Evolutionary conservation across 35 echinoderm and acorn worm genomes (phyloP).

Genomic region (Ophioderma brevispina): DNA sequence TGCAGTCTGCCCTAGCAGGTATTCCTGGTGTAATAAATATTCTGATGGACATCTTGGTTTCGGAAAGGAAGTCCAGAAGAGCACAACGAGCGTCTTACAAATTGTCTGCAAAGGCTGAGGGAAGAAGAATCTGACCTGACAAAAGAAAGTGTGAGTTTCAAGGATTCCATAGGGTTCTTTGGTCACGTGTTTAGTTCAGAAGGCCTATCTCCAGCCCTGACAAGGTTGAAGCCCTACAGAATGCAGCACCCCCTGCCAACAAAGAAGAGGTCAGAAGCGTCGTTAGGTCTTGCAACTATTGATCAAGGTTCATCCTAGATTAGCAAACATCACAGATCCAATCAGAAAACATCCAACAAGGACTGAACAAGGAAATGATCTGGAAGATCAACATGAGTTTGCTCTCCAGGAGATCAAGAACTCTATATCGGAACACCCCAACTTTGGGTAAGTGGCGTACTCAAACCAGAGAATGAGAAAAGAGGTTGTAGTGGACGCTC

Average conservation of each 20-base stretch:
- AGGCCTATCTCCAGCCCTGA: too few relatives aligned
- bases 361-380: conserved; percentile 24
- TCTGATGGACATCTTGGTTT: conserved; percentile 62
- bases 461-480: conserved; percentile 41
- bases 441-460: conserved; percentile 57
- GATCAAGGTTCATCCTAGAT: conserved; percentile 53
- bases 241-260: too few relatives aligned
- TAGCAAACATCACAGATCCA: conserved; percentile 65
- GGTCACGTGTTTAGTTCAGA: too few relatives aligned
- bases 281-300: conserved; percentile 61
- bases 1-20: conserved; percentile 65
- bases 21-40: conserved; percentile 64
- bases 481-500: conserved; percentile 65
- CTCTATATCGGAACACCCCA: too few relatives aligned
- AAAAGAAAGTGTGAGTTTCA: conserved; percentile 51
- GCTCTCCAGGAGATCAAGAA: too few relatives aligned
- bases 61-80: conserved; percentile 31
- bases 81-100: conserved; percentile 17
- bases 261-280: conserved; percentile 64
- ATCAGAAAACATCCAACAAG: conserved; percentile 55
- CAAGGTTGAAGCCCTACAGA: too few relatives aligned
- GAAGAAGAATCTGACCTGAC: conserved; percentile 70
- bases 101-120: conserved; percentile 39
- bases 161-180: too few relatives aligned
- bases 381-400: conserved; percentile 32